These are phyloP conservation scores for Brachypteracias leptosomus DNA, from an alignment of 2,113 vertebrate genomes.

Conservation along the genomic window DNA sequence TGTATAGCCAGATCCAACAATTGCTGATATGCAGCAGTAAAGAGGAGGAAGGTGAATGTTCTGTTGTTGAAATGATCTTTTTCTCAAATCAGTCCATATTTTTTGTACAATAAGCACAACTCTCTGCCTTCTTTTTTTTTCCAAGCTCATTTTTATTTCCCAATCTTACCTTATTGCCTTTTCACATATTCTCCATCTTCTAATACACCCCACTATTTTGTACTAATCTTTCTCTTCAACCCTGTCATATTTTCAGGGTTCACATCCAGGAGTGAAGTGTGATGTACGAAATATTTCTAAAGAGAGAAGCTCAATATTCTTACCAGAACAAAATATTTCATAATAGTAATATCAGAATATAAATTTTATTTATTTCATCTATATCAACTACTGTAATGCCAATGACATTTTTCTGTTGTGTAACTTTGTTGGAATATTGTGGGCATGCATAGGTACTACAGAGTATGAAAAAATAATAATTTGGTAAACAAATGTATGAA, in stretches of 20 bases:
- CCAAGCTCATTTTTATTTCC: background rate
- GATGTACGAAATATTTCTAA: background rate
- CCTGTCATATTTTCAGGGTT: background rate
- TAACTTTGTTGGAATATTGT: background rate
- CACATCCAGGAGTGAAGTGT: background rate
- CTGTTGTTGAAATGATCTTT: background rate
- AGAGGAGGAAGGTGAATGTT: background rate
- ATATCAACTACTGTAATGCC: background rate
- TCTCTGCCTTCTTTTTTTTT: background rate
- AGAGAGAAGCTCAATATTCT: background rate
- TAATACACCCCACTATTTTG: background rate
- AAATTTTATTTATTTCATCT: background rate
- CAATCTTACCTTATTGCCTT: background rate
- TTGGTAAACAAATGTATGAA: background rate
- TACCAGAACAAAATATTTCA: rapidly evolving
- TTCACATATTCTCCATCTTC: background rate
- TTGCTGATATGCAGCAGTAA: background rate
- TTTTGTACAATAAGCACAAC: background rate
- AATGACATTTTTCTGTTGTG: background rate
- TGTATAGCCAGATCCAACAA: background rate
- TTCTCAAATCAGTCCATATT: background rate
- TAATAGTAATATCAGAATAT: background rate
- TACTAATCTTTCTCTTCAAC: background rate
- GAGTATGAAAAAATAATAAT: background rate
- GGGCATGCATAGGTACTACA: rapidly evolving